Conservation (phyloP, 2,113 vertebrate species). For the Helogale parvula region DNA sequence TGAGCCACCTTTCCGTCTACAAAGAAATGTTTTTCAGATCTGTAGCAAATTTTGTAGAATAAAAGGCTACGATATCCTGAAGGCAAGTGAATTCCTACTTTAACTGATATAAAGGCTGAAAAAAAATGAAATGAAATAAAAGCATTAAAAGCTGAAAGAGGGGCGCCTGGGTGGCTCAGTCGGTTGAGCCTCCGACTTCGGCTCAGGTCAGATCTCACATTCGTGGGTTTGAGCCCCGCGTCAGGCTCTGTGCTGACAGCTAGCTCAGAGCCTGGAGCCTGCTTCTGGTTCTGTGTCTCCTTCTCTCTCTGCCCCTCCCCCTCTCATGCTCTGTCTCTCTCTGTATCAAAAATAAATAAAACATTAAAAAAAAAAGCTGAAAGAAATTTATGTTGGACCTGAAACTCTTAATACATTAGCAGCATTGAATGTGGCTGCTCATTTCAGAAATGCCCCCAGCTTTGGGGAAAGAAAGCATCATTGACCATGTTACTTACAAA, state of each 20-base stretch:
- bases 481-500: background rate
- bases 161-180: too few species aligned
- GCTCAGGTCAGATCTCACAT: too few species aligned
- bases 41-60: background rate
- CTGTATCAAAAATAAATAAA: too few species aligned
- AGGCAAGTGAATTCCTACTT: background rate
- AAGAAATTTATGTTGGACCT: background rate
- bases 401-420: background rate
- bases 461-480: background rate
- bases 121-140: too few species aligned
- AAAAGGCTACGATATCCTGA: background rate
- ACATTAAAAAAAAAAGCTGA: background rate
- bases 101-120: background rate
- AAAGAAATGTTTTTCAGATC: background rate
- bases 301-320: too few species aligned
- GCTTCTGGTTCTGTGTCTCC: too few species aligned
- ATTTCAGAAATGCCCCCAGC: background rate
- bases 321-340: too few species aligned
- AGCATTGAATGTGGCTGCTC: background rate
- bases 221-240: too few species aligned
- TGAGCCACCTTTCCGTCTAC: background rate
- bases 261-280: too few species aligned
- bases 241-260: too few species aligned
- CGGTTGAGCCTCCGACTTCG: too few species aligned
- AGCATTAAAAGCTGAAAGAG: background rate